These are phyloP conservation scores for Electrophaes corylata DNA, from an alignment of 2,888 invertebrate species.

Conservation along the genomic window DNA sequence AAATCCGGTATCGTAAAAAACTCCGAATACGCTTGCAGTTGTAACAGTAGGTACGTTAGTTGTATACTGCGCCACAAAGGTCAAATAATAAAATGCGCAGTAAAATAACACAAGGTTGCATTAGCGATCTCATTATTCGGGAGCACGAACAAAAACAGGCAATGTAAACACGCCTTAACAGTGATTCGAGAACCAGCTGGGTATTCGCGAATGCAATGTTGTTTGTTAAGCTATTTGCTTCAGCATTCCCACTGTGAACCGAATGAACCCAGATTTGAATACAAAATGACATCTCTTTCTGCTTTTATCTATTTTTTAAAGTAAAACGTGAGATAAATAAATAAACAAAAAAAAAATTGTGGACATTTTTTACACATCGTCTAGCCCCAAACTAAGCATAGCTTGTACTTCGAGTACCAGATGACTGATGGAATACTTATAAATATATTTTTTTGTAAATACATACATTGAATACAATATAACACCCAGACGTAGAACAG, in stretches of 20 bases:
- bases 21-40: no score
- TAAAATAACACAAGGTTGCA: constrained; percentile 2
- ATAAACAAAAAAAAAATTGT: no score
- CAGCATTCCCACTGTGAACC: constrained; percentile 39
- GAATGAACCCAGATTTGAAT: constrained; percentile 33
- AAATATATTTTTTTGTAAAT: no score
- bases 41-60: no score
- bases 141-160: constrained; percentile 13
- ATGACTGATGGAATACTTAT: no score
- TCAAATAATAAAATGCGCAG: neutral
- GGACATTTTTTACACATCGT: no score
- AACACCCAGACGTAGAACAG: no score
- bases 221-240: constrained; percentile 47
- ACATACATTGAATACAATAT: no score
- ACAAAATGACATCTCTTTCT: constrained; percentile 10
- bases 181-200: constrained; percentile 40
- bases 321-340: no score
- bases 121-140: constrained; percentile 13
- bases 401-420: no score
- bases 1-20: no score
- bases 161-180: constrained; percentile 22
- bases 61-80: neutral
- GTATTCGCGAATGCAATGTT: constrained; percentile 9
- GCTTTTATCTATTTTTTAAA: neutral
- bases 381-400: no score